Percentiles rank a stretch among this genome's conserved stretches.
These are phyloP conservation scores for Piprites chloris DNA, from an alignment of 2,113 vertebrate genomes.

Conservation along the genomic window DNA sequence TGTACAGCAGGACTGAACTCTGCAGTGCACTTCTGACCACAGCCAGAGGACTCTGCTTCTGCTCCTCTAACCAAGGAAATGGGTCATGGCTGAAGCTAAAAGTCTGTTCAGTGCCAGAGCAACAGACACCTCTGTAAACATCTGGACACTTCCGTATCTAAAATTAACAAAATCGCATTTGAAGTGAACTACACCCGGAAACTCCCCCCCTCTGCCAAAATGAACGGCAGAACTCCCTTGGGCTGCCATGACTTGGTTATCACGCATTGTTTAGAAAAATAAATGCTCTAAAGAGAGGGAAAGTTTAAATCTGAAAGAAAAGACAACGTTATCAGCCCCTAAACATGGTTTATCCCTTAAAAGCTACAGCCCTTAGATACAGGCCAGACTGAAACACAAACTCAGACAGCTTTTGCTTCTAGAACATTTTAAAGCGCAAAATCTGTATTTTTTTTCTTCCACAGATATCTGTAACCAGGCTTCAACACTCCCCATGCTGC, in stretches of 20 bases:
- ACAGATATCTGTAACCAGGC: not conserved
- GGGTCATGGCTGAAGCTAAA: not conserved
- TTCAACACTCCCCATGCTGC: not conserved
- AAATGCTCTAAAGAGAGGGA: not conserved
- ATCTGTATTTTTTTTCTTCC: not conserved
- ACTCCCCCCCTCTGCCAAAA: not conserved
- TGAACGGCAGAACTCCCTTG: not conserved
- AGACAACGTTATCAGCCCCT: constrained; percentile 36
- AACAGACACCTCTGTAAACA: not conserved
- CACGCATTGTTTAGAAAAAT: not conserved
- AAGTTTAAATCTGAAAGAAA: not conserved
- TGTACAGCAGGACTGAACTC: not conserved
- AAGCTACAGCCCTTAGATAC: not conserved
- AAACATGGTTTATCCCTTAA: not conserved
- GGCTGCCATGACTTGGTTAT: not conserved
- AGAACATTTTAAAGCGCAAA: constrained; percentile 3
- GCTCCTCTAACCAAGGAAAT: not conserved
- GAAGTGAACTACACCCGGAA: not conserved
- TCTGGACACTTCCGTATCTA: not conserved
- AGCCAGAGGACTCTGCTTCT: not conserved
- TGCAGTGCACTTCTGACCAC: not conserved
- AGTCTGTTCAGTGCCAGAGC: not conserved
- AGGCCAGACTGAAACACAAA: not conserved
- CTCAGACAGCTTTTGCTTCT: not conserved
- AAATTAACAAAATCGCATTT: not conserved